Evolutionary conservation across 1,140 invertebrate species (phyloP), one percentile per base, ranked within the genome.

Genomic region (Listronotus oregonensis): DNA sequence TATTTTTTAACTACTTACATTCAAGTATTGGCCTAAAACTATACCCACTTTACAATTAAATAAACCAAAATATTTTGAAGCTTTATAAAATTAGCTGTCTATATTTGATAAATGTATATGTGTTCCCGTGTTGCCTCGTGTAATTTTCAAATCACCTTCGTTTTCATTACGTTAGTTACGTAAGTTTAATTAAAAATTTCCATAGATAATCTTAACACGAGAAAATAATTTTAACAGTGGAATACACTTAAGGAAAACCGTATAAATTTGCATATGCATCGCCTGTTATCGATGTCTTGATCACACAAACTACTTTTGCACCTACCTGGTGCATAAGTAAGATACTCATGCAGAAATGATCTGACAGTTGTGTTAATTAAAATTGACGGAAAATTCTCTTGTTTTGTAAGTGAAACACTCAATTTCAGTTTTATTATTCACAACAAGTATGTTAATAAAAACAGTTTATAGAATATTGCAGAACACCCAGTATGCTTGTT

Each of bases 161-260:
- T 49, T 49, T 27, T 49, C 18, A 49, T 49, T 49, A 49, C 12
- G 18, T 10, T 12, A 12, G 15, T 21, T 49, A 49, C 46, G 18
- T 49, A 17, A 49, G 9, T 49, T 49, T 49, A 49, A 49, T 49
- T 49, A 49, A 49, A 49, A 49, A 49, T 49, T 49, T 49, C 46
- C 46, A 49, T 49, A 49, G 46, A 49, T 49, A 49, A 49, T 49
- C 15, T 12, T 12, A 10, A 49, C 46, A 49, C 46, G 46, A 49
- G 46, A 49, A 49, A 49, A 49, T 49, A 49, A 21, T 49, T 49
- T 49, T 49, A 18, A 49, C 46, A 49, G 6, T 17, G 15, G 46
- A 49, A 49, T 49, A 18, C 46, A 49, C 46, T 49, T 49, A 49
- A 49, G 46, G 18, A 49, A 49, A 49, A 21, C 15, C 21, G 46